Evolutionary conservation across 1,140 invertebrate genomes (phyloP).

Genomic region (Pseudomyrmex dendroicus): DNA sequence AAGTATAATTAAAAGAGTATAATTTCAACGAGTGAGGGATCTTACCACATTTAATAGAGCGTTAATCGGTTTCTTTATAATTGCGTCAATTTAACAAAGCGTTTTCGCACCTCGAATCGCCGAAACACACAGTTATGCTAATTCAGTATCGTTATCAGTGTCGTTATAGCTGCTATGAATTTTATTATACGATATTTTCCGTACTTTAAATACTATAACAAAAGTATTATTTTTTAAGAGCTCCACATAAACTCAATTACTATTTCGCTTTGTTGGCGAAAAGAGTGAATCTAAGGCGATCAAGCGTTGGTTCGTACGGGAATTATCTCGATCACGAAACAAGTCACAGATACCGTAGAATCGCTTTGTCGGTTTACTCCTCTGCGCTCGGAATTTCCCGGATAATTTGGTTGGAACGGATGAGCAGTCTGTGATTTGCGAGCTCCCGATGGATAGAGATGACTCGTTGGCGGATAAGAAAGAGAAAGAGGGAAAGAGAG

Average conservation of each 20-base stretch:
- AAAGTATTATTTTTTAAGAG: neutral
- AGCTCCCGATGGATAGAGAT: conserved; percentile 72
- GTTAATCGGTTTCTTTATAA: conserved; percentile 1
- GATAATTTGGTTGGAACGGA: conserved; percentile 74
- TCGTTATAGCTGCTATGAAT: neutral
- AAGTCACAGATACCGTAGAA: conserved; percentile 36
- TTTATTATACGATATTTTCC: conserved; percentile 9
- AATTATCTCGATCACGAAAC: conserved; percentile 61
- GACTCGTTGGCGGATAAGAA: conserved; percentile 63
- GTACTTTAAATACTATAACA: conserved; percentile 36
- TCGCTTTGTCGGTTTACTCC: conserved; percentile 34
- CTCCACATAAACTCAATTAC: conserved; percentile 19
- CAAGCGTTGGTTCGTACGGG: conserved; percentile 39
- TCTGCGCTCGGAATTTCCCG: conserved; percentile 68
- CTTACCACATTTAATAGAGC: neutral
- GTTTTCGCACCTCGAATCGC: neutral
- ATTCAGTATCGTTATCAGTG: conserved; percentile 7
- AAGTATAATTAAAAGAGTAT: neutral
- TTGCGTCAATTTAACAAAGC: conserved; percentile 4
- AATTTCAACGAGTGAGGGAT: neutral
- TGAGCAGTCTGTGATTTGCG: conserved; percentile 73
- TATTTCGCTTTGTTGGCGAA: neutral
- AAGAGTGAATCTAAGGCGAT: conserved; percentile 60
- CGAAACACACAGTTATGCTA: conserved; percentile 3
- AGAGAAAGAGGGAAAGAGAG: conserved; percentile 53